Conservation (phyloP, 2,888 invertebrate species). For the Lamellibrachia satsuma region DNA sequence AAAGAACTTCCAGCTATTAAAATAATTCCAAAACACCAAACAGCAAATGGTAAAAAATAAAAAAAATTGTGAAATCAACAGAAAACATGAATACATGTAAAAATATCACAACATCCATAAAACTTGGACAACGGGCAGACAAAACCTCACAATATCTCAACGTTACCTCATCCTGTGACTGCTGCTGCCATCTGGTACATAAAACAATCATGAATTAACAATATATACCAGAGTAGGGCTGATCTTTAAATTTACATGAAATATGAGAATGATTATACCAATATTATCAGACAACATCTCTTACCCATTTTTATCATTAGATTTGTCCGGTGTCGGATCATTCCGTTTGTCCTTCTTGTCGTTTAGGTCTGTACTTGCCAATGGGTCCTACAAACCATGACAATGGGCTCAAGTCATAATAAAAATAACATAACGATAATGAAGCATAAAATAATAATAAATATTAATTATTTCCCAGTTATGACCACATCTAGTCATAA, state of each 20-base stretch:
- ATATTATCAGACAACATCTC: background rate
- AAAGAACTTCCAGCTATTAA: background rate
- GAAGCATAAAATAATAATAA: no score
- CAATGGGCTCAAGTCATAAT: conserved; percentile 8
- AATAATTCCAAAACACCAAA: background rate
- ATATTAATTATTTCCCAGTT: no score
- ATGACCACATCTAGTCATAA: background rate
- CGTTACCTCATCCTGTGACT: background rate
- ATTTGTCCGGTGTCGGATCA: conserved; percentile 61
- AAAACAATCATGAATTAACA: conserved; percentile 8
- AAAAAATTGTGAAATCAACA: background rate
- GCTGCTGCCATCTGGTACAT: background rate
- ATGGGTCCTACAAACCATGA: conserved; percentile 55
- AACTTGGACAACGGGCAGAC: background rate
- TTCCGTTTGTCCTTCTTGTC: conserved; percentile 52
- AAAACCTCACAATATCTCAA: background rate
- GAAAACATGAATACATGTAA: background rate
- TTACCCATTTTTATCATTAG: background rate
- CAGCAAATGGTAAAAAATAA: background rate
- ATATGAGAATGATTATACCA: background rate
- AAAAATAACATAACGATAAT: background rate
- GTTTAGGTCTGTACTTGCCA: conserved; percentile 65
- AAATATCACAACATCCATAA: background rate
- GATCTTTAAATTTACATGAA: background rate
- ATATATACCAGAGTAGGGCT: background rate